Percentiles rank a stretch among this genome's conserved stretches.
phyloP scores from a whole-genome alignment of 2,797 vertebrate genomes.

The Eremophila alpestris region DNA sequence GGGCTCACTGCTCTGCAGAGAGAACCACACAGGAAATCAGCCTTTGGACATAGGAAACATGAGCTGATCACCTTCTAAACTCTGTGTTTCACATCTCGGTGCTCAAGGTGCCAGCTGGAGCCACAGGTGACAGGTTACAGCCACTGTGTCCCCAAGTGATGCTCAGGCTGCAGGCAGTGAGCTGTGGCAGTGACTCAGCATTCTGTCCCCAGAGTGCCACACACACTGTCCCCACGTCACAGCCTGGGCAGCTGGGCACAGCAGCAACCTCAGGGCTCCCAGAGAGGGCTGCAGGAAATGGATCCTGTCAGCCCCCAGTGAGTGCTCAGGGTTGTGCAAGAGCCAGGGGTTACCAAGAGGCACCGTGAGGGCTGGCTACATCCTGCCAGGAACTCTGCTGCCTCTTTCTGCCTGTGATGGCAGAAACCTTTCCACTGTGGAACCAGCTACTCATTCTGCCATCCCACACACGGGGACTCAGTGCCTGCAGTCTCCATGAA shows the following conservation, averaged over 20 bases:
- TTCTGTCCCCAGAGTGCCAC: background rate
- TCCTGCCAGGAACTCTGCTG: background rate
- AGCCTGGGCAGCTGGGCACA: background rate
- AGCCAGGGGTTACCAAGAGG: background rate
- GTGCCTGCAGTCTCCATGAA: background rate
- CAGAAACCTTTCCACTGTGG: background rate
- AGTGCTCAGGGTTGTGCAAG: background rate
- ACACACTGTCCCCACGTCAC: background rate
- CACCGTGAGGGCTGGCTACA: background rate
- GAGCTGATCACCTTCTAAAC: background rate
- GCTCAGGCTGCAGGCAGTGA: background rate
- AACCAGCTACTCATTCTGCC: slow-evolving; percentile 2
- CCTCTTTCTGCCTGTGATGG: background rate
- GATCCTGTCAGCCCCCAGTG: background rate
- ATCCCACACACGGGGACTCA: background rate
- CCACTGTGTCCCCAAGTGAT: background rate
- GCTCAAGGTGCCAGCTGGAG: background rate
- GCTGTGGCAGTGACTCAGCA: background rate
- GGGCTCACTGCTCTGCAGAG: slow-evolving; percentile 79
- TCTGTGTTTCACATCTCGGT: background rate
- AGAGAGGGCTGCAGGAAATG: background rate
- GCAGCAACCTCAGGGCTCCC: background rate
- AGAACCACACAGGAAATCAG: background rate
- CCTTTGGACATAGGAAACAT: background rate
- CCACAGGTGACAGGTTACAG: background rate